These are phyloP conservation scores for Netelia melanura DNA, from an alignment of 2,888 invertebrate genomes.

Conservation along the genomic window DNA sequence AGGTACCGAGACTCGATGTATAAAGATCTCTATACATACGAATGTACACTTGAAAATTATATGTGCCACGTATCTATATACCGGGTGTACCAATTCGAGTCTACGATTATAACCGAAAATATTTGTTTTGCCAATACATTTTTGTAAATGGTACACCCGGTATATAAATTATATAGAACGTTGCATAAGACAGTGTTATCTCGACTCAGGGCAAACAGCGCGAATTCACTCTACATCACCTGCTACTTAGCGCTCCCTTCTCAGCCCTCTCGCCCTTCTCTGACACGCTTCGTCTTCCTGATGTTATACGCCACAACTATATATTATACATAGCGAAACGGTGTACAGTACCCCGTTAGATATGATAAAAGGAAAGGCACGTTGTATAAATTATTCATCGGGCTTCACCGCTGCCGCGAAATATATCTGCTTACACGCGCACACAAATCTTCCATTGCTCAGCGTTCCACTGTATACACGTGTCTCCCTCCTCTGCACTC, in stretches of 20 bases:
- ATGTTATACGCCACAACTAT: conserved; percentile 33
- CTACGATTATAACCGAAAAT: background rate
- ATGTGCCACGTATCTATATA: background rate
- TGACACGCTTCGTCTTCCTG: conserved; percentile 39
- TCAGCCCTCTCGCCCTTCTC: conserved; percentile 44
- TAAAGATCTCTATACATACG: background rate
- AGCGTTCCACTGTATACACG: conserved; percentile 14
- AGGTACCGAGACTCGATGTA: conserved; percentile 56
- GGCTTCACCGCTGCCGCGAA: conserved; percentile 56
- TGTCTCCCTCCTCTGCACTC: background rate
- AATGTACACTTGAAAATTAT: conserved; percentile 7
- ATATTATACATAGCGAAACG: background rate
- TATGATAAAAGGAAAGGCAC: conserved; percentile 63
- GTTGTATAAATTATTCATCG: conserved; percentile 71
- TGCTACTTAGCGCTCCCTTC: conserved; percentile 70
- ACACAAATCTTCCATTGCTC: conserved; percentile 55
- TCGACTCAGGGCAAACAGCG: conserved; percentile 68
- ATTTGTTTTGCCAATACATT: no score
- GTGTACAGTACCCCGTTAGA: conserved; percentile 26
- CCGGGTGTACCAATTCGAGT: background rate
- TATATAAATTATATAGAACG: conserved; percentile 37
- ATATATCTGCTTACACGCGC: conserved; percentile 63
- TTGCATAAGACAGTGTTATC: conserved; percentile 59
- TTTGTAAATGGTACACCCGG: background rate
- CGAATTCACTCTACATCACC: conserved; percentile 70